phyloP scores from a whole-genome alignment of 2,888 invertebrate species.

The Eupithecia dodoneata region DNA sequence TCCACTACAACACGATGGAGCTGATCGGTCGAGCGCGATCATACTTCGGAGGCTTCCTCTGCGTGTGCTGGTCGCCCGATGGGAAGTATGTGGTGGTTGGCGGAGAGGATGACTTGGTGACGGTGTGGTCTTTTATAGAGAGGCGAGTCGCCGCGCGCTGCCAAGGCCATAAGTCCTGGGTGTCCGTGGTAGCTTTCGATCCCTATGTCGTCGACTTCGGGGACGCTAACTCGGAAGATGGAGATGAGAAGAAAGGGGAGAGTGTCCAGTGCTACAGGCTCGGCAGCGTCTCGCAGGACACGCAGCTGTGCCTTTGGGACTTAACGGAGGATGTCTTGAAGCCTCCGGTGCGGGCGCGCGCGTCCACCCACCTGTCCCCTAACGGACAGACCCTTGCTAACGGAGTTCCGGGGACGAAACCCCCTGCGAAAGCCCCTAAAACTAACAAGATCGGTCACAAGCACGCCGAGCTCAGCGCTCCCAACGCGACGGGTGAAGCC shows the following conservation, averaged over 20 bases:
- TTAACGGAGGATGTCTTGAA: constrained; percentile 96
- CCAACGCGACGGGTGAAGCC: constrained; percentile 63
- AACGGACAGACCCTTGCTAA: constrained; percentile 53
- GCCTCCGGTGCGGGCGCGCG: constrained; percentile 85
- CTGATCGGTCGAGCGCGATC: constrained; percentile 96
- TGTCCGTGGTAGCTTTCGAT: constrained; percentile 97
- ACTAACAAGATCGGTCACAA: constrained; percentile 73
- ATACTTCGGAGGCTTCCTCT: constrained; percentile 98
- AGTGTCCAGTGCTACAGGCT: constrained; percentile 89
- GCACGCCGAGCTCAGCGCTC: constrained; percentile 63
- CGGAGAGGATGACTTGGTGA: constrained; percentile 99
- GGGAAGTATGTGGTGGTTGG: constrained; percentile 97
- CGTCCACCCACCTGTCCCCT: constrained; percentile 71
- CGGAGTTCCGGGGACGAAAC: constrained; percentile 61
- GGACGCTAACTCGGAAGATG: constrained; percentile 86
- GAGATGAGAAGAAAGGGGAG: constrained; percentile 57
- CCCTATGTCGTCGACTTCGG: constrained; percentile 91
- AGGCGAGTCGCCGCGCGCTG: constrained; percentile 98
- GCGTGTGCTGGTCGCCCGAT: constrained; percentile 99
- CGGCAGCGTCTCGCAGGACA: constrained; percentile 98
- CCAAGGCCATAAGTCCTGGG: constrained; percentile 99
- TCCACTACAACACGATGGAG: constrained; percentile 99
- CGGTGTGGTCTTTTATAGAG: constrained; percentile 97
- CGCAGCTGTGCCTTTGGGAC: constrained; percentile 99
- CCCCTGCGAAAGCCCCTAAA: constrained; percentile 61